A percentile compares a stretch with the other conserved stretches of the same genome.
Evolutionary conservation across 1,140 invertebrate species (phyloP).

Genomic region (Neodiprion lecontei): DNA sequence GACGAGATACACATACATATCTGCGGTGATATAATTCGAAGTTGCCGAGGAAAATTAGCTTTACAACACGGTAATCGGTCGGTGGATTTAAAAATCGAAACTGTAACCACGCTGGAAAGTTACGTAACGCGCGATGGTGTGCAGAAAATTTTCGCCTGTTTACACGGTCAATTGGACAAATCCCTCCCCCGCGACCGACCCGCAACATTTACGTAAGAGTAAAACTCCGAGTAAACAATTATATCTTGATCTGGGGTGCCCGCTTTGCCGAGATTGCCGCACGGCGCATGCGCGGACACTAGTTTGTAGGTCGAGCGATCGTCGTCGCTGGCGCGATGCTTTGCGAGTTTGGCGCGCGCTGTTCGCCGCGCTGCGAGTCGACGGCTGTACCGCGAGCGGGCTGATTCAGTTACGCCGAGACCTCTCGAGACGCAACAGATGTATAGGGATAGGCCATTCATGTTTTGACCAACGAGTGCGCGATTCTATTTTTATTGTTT

Average conservation of each 20-base stretch:
- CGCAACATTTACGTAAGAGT: neutral
- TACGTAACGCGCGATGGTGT: neutral
- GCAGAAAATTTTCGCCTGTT: slow-evolving; percentile 1
- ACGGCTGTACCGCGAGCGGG: neutral
- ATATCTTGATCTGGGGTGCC: neutral
- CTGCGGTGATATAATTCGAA: too few relatives aligned
- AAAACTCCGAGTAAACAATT: slow-evolving; percentile 1
- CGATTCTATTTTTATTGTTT: neutral
- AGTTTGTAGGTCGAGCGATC: slow-evolving; percentile 48
- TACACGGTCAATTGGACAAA: neutral
- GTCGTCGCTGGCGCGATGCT: neutral
- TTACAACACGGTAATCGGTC: too few relatives aligned
- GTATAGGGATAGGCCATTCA: slow-evolving; percentile 2
- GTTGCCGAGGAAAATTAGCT: too few relatives aligned
- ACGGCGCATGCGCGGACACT: slow-evolving; percentile 27
- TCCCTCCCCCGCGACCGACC: neutral
- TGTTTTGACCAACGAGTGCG: slow-evolving; percentile 11
- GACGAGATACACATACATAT: too few relatives aligned
- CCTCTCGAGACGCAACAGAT: slow-evolving; percentile 22
- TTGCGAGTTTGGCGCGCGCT: neutral
- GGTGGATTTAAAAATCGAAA: neutral
- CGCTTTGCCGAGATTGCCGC: slow-evolving; percentile 24
- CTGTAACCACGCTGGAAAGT: neutral
- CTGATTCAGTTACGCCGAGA: slow-evolving; percentile 33
- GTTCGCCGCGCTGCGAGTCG: neutral